These are phyloP conservation scores for Oopsacas minuta DNA, from an alignment of 37 sponge, comb jelly and placozoan species.

Conservation along the genomic window DNA sequence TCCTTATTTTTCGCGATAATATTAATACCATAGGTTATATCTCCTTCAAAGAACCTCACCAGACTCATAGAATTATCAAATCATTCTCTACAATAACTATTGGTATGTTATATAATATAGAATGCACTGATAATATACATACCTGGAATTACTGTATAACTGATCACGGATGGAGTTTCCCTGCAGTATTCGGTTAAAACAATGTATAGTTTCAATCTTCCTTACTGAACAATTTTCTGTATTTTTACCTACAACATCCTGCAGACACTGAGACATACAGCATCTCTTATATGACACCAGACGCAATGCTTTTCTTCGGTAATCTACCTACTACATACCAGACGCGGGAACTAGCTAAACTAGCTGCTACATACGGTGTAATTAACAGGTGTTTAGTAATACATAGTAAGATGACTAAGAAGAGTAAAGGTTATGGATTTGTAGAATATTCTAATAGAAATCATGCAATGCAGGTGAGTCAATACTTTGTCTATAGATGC, in stretches of 20 bases:
- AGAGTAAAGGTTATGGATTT: slow-evolving; percentile 55
- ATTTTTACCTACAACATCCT: too few relatives aligned
- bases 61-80: not conserved
- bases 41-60: not conserved
- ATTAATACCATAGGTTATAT: not conserved
- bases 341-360: slow-evolving; percentile 20
- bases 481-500: too few relatives aligned
- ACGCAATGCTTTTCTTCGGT: slow-evolving; percentile 60
- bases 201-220: too few relatives aligned
- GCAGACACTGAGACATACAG: not conserved
- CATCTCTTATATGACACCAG: slow-evolving; percentile 27
- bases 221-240: too few relatives aligned
- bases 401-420: slow-evolving; percentile 24
- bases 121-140: too few relatives aligned
- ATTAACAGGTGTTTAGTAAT: slow-evolving; percentile 43
- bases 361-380: slow-evolving; percentile 33
- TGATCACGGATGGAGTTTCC: too few relatives aligned
- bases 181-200: too few relatives aligned
- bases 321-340: slow-evolving; percentile 38
- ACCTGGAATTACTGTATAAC: too few relatives aligned
- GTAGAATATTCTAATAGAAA: slow-evolving; percentile 37
- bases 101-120: not conserved
- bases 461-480: slow-evolving; percentile 27
- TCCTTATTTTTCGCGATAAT: too few relatives aligned
- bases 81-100: not conserved